These are phyloP conservation scores for Scaptomyza montana DNA, from an alignment of 1,140 invertebrate genomes.

Conservation along the genomic window DNA sequence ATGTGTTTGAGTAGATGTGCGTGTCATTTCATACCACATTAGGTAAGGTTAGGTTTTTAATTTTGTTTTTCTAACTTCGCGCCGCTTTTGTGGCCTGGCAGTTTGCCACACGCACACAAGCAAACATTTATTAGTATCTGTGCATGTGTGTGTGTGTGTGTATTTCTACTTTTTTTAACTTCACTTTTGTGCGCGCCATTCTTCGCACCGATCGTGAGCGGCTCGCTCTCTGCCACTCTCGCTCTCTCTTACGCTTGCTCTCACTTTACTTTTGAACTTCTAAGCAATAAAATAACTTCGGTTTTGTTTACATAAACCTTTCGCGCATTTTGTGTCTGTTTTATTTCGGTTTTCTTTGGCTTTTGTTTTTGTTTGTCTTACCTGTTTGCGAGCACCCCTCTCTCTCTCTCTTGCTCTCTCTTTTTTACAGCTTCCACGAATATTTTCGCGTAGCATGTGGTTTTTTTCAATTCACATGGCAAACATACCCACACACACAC, in stretches of 20 bases:
- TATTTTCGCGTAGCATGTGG: conserved; percentile 76
- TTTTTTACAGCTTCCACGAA: conserved; percentile 26
- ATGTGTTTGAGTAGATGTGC: conserved; percentile 30
- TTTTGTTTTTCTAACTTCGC: conserved; percentile 66
- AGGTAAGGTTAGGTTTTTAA: conserved; percentile 81
- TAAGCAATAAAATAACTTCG: conserved; percentile 20
- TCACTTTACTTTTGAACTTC: conserved; percentile 11
- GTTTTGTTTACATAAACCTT: conserved; percentile 70
- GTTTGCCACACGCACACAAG: conserved; percentile 8
- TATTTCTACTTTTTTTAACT: conserved; percentile 14
- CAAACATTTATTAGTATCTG: background rate
- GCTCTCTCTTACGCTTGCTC: background rate
- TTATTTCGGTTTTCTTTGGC: conserved; percentile 72
- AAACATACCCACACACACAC: conserved; percentile 23
- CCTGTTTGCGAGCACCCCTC: conserved; percentile 26
- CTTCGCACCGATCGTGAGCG: conserved; percentile 18
- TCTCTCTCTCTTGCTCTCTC: conserved; percentile 9
- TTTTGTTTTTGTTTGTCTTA: conserved; percentile 52
- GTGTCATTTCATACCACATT: conserved; percentile 71
- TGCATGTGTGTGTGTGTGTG: conserved; percentile 8
- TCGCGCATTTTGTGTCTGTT: conserved; percentile 41
- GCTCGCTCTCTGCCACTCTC: conserved; percentile 1
- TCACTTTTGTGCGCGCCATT: conserved; percentile 25
- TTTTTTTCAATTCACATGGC: conserved; percentile 69
- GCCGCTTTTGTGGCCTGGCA: conserved; percentile 37